phyloP scores from a whole-genome alignment of 2,113 vertebrate genomes.

The Semnornis frantzii region DNA sequence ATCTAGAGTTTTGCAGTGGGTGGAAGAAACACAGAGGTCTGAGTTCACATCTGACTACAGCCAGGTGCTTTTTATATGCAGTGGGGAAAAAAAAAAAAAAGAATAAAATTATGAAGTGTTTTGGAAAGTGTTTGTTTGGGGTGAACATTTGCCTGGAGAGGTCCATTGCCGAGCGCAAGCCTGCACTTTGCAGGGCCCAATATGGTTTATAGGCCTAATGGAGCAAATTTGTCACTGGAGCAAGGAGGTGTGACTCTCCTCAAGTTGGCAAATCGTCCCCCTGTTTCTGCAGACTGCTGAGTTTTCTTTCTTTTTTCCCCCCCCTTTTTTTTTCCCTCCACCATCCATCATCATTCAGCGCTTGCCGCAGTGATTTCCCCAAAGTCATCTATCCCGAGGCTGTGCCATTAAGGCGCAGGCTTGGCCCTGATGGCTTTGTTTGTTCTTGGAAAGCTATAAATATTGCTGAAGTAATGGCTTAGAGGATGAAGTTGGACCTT shows the following conservation, averaged over 20 bases:
- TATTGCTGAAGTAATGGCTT: conserved; percentile 24
- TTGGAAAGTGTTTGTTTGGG: conserved; percentile 31
- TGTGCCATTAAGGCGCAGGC: not conserved
- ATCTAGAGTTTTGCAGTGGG: not conserved
- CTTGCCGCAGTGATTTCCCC: conserved; percentile 65
- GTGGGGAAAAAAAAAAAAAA: not conserved
- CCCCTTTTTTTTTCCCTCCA: not conserved
- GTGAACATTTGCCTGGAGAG: conserved; percentile 18
- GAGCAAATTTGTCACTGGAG: conserved; percentile 59
- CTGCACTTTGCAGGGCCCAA: not conserved
- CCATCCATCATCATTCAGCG: conserved; percentile 30
- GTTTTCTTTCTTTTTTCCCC: not conserved
- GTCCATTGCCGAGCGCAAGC: not conserved
- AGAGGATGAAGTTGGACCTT: not conserved
- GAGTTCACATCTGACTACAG: not conserved
- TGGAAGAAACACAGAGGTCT: not conserved
- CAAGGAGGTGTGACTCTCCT: conserved; percentile 58
- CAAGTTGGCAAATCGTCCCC: conserved; percentile 36
- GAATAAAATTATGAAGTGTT: not conserved
- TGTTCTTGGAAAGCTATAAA: conserved; percentile 61
- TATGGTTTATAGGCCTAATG: conserved; percentile 51
- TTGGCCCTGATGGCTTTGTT: conserved; percentile 25
- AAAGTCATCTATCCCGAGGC: conserved; percentile 57
- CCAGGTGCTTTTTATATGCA: not conserved
- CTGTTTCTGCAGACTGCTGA: conserved; percentile 23